phyloP scores from a whole-genome alignment of 2,113 vertebrate genomes.

The Pipra filicauda region DNA sequence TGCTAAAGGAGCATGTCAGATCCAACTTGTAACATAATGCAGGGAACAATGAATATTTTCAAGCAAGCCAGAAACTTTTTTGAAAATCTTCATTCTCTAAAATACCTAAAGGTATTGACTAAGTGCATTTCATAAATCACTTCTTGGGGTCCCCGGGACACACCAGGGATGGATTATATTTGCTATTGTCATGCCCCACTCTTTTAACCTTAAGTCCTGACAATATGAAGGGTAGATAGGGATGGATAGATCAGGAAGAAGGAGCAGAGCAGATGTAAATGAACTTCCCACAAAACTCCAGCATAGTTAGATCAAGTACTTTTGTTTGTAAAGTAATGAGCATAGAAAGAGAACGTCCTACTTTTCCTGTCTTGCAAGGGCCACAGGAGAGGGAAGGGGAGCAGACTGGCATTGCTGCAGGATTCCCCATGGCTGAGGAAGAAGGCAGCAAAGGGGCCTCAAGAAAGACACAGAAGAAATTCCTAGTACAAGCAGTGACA shows the following conservation, averaged over 20 bases:
- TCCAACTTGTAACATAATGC: not conserved
- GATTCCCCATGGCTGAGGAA: not conserved
- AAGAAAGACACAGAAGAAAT: not conserved
- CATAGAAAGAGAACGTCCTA: not conserved
- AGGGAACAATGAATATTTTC: not conserved
- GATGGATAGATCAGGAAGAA: not conserved
- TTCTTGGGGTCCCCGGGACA: not conserved
- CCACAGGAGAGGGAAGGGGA: not conserved
- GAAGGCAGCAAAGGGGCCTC: not conserved
- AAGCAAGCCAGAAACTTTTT: not conserved
- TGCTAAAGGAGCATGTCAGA: not conserved
- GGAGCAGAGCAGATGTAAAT: not conserved
- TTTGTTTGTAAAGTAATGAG: not conserved
- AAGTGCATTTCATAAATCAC: not conserved
- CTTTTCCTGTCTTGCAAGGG: not conserved
- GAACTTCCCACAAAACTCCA: not conserved
- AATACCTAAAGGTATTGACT: not conserved
- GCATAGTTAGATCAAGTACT: not conserved
- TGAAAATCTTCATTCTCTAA: not conserved
- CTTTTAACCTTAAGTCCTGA: not conserved
- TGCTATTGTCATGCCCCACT: not conserved
- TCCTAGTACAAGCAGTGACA: not conserved
- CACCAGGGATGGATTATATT: not conserved
- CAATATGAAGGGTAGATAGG: accelerated
- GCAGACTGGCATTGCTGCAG: not conserved